phyloP scores from a whole-genome alignment of 2,797 vertebrate species.

The Bovichtus variegatus region DNA sequence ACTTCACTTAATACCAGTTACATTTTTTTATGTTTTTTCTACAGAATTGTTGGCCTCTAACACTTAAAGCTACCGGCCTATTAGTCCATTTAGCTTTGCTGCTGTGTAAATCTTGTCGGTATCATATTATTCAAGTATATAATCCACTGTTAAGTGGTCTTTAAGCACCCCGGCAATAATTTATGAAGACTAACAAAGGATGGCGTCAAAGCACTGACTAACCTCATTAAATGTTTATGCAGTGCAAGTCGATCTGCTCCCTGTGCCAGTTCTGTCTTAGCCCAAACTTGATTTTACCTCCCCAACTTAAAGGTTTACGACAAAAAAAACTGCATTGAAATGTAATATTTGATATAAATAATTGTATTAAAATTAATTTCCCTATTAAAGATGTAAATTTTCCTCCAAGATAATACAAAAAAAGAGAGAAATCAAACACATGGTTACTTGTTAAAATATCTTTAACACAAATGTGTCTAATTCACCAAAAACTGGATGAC shows the following conservation, averaged over 20 bases:
- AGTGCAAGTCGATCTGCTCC: conserved; percentile 65
- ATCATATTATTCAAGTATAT: conserved; percentile 50
- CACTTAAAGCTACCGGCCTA: not conserved
- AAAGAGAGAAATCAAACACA: not conserved
- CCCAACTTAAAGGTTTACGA: not conserved
- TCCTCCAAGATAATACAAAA: not conserved
- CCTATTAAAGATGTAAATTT: not conserved
- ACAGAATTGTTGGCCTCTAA: not conserved
- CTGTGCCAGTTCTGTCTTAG: conserved; percentile 31
- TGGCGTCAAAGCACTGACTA: conserved; percentile 62
- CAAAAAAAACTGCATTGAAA: not conserved
- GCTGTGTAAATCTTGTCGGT: conserved; percentile 22
- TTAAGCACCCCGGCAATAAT: conserved; percentile 78
- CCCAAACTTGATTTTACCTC: conserved; percentile 61
- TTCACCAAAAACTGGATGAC: not conserved
- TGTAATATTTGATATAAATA: not conserved
- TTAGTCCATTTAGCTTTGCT: not conserved
- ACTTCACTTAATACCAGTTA: too few species aligned
- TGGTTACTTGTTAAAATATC: accelerated
- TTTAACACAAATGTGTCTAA: not conserved
- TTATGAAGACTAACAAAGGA: conserved; percentile 68
- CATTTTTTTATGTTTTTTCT: too few species aligned
- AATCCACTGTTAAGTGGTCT: conserved; percentile 68
- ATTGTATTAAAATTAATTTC: not conserved
- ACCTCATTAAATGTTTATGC: conserved; percentile 68